Percentiles rank a stretch among this genome's conserved stretches.
These are phyloP conservation scores for Girardia tigrina DNA, from an alignment of 2,888 invertebrate genomes.

Conservation along the genomic window DNA sequence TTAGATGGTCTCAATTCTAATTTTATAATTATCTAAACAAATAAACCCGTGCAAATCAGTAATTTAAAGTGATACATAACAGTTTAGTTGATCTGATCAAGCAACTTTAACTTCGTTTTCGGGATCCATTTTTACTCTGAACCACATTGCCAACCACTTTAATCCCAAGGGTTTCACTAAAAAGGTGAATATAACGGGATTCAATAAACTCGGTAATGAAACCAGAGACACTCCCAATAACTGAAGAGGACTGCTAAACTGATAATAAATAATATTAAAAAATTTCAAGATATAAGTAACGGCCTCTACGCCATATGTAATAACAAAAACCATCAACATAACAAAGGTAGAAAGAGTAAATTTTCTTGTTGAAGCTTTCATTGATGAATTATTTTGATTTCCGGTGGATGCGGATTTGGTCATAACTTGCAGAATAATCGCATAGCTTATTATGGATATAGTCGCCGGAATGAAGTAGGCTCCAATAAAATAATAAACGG, in stretches of 20 bases:
- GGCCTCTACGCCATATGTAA: not conserved
- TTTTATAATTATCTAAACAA: too few relatives aligned
- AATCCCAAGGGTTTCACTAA: not conserved
- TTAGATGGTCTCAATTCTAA: too few relatives aligned
- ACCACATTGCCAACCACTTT: not conserved
- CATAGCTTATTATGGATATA: not conserved
- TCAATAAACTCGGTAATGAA: not conserved
- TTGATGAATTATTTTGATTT: not conserved
- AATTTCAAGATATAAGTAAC: not conserved
- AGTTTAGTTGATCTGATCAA: too few relatives aligned
- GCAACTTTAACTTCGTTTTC: not conserved
- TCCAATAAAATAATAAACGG: not conserved
- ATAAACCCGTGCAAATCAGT: too few relatives aligned
- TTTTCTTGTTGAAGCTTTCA: not conserved
- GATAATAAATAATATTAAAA: not conserved
- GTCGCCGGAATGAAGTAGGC: not conserved
- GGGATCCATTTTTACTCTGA: not conserved
- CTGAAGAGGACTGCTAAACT: not conserved
- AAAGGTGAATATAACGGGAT: not conserved
- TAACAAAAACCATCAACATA: not conserved
- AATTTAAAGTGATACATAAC: too few relatives aligned
- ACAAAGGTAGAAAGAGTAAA: not conserved
- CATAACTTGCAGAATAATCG: not conserved
- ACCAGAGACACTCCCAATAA: constrained; percentile 1
- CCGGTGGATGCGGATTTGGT: not conserved